Conservation (phyloP, 2,797 vertebrate genomes). For the Trichosurus vulpecula region DNA sequence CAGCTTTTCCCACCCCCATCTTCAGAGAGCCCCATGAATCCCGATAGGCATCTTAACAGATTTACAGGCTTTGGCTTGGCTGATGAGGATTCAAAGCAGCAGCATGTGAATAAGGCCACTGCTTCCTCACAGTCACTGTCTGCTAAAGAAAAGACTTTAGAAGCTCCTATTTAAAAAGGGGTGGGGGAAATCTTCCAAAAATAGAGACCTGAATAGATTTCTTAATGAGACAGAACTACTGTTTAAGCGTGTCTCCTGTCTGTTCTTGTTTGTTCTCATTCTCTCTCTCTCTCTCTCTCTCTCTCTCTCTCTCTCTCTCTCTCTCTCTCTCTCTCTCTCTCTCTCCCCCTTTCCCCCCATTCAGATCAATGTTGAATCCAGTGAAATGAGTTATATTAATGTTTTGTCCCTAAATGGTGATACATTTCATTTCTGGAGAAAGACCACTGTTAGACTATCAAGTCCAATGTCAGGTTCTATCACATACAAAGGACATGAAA, state of each 20-base stretch:
- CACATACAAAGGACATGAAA: neutral
- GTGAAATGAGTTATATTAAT: neutral
- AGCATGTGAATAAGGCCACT: conserved; percentile 30
- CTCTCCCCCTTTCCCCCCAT: neutral
- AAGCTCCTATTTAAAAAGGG: conserved; percentile 37
- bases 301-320: neutral
- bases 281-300: neutral
- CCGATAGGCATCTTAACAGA: conserved; percentile 72
- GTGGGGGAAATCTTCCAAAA: conserved; percentile 19
- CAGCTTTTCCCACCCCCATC: conserved; percentile 69
- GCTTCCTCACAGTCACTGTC: conserved; percentile 41
- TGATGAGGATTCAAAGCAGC: conserved; percentile 62
- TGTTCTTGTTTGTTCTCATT: neutral
- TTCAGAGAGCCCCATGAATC: conserved; percentile 74
- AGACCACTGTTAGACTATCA: neutral
- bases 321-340: neutral
- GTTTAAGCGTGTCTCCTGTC: neutral
- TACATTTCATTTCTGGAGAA: conserved; percentile 3
- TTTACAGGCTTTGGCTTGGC: conserved; percentile 62
- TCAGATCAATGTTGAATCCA: neutral
- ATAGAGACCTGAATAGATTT: conserved; percentile 41
- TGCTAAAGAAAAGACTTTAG: neutral
- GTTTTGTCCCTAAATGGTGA: neutral
- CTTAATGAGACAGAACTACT: conserved; percentile 22
- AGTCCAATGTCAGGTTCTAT: neutral